phyloP scores from a whole-genome alignment of 2,888 invertebrate species.

The Apamea anceps region DNA sequence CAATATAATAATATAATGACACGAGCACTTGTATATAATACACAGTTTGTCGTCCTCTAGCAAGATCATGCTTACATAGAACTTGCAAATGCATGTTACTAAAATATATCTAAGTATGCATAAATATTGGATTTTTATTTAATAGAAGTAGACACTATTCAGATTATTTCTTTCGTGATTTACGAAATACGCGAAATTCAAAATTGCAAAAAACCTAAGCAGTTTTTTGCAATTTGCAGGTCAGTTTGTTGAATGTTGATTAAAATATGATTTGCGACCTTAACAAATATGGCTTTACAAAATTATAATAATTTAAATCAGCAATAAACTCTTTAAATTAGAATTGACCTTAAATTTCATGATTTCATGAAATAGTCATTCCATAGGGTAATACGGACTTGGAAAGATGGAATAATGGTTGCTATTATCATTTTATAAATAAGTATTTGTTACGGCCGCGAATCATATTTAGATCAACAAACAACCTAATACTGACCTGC shows the following conservation, averaged over 20 bases:
- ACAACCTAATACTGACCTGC: neutral
- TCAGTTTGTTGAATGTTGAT: neutral
- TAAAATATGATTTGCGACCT: neutral
- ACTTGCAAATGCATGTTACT: constrained; percentile 69
- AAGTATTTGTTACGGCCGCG: neutral
- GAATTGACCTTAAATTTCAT: neutral
- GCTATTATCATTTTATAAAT: neutral
- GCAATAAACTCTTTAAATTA: neutral
- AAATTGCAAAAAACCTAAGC: no score
- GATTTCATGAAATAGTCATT: no score
- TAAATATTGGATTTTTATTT: constrained; percentile 70
- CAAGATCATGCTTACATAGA: constrained; percentile 63
- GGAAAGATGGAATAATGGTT: neutral
- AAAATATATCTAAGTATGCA: constrained; percentile 68
- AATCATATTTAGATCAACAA: neutral
- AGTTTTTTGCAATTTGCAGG: neutral
- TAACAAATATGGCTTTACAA: neutral
- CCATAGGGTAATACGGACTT: no score
- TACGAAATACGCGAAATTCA: no score
- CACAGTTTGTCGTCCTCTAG: constrained; percentile 65
- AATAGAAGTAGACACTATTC: constrained; percentile 57
- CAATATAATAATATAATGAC: constrained; percentile 42
- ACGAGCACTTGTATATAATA: constrained; percentile 67
- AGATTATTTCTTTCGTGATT: constrained; percentile 13
- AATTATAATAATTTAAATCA: neutral